Conservation (phyloP, 2,888 invertebrate species). For the Drosophila anomelani region DNA sequence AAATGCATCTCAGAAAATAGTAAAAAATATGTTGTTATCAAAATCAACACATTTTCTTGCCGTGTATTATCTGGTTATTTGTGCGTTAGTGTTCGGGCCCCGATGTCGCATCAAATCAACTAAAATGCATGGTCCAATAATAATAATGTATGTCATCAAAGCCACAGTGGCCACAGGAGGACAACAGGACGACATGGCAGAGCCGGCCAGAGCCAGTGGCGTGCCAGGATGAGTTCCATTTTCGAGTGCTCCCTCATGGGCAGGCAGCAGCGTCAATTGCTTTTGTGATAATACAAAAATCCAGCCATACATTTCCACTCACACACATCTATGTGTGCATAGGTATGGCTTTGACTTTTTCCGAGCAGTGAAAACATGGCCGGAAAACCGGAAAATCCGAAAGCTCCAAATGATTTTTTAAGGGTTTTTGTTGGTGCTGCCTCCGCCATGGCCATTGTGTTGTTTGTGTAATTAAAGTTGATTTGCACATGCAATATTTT, state of each 20-base stretch:
- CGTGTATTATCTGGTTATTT: neutral
- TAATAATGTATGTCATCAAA: constrained; percentile 45
- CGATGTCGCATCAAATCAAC: constrained; percentile 47
- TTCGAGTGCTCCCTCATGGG: constrained; percentile 15
- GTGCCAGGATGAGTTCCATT: constrained; percentile 16
- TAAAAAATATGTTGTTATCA: neutral
- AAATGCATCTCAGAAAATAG: neutral
- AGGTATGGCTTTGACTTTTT: constrained; percentile 29
- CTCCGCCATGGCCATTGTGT: constrained; percentile 23
- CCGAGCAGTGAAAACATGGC: constrained; percentile 6
- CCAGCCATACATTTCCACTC: constrained; percentile 5
- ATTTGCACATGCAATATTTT: constrained; percentile 43
- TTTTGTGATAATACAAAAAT: constrained; percentile 43
- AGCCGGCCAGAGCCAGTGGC: neutral
- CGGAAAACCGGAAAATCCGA: constrained; percentile 17
- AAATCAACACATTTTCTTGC: neutral
- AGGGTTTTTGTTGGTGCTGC: constrained; percentile 14
- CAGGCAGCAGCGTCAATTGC: constrained; percentile 44
- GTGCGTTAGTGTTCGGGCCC: constrained; percentile 4
- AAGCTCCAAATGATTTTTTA: constrained; percentile 40
- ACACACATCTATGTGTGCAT: neutral
- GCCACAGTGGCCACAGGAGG: constrained; percentile 24
- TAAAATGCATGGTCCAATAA: constrained; percentile 40
- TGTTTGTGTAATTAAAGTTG: constrained; percentile 59
- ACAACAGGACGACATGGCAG: constrained; percentile 5